These are phyloP conservation scores for Sclerodermus sp. DNA, from an alignment of 2,888 invertebrate genomes.

Conservation along the genomic window DNA sequence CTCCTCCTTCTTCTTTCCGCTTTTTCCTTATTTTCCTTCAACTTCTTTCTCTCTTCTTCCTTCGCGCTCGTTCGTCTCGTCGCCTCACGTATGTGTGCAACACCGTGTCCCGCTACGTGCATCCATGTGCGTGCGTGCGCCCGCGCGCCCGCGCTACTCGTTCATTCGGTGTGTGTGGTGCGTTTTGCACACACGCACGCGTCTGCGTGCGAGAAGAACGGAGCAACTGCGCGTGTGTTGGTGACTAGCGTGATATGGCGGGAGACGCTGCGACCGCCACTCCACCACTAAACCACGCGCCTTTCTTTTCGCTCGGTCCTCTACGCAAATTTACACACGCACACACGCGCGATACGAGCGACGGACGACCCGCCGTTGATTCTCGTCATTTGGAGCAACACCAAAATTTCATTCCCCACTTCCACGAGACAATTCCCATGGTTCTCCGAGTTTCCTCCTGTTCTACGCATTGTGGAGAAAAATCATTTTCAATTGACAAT, in stretches of 20 bases:
- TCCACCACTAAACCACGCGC: slow-evolving; percentile 22
- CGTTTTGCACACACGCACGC: background rate
- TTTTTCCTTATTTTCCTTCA: background rate
- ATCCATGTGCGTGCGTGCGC: slow-evolving; percentile 11
- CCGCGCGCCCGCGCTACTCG: slow-evolving; percentile 7
- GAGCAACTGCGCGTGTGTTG: slow-evolving; percentile 2
- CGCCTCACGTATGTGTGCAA: no score
- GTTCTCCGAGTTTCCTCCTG: no score
- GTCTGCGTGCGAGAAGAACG: background rate
- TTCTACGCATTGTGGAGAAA: no score
- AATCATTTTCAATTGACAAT: no score
- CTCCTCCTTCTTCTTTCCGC: no score
- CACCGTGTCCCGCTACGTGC: background rate
- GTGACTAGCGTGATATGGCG: slow-evolving; percentile 39
- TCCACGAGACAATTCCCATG: no score
- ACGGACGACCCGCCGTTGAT: no score
- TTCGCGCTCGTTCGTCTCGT: background rate
- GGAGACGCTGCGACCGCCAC: slow-evolving; percentile 41
- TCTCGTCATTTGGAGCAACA: no score
- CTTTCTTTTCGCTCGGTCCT: slow-evolving; percentile 32
- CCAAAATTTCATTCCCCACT: no score
- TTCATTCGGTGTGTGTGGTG: slow-evolving; percentile 11
- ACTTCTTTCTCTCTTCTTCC: slow-evolving; percentile 12
- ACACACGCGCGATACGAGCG: no score
- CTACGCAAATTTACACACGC: no score